Conservation (phyloP, 2,797 vertebrate genomes). For the Galago senegalensis region DNA sequence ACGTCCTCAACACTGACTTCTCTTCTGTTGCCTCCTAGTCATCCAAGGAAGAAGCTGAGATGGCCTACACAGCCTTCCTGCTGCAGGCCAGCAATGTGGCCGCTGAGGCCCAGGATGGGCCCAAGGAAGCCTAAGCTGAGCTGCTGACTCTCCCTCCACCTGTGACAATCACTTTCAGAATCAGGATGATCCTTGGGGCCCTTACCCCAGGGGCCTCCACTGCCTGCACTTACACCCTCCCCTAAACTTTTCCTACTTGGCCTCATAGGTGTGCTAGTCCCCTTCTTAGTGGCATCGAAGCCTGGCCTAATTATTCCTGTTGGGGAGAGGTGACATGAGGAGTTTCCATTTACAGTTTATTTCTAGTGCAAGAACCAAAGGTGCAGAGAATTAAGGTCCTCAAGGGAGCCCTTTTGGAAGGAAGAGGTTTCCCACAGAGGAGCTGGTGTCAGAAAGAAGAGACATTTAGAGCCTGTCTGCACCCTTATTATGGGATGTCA, state of each 20-base stretch:
- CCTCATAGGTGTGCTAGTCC: slow-evolving; percentile 3
- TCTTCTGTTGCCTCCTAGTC: slow-evolving; percentile 80
- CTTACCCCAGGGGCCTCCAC: neutral
- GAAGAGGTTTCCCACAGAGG: neutral
- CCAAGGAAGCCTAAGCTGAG: neutral
- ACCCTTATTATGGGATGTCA: neutral
- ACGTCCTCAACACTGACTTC: neutral
- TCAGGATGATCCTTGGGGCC: slow-evolving; percentile 64
- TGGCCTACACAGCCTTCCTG: slow-evolving; percentile 88
- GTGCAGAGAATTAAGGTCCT: neutral
- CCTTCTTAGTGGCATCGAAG: neutral
- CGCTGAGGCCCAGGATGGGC: neutral
- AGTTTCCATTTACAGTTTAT: neutral
- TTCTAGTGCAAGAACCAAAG: neutral
- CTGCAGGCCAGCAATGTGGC: slow-evolving; percentile 75
- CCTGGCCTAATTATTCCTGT: neutral
- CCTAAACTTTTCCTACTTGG: neutral
- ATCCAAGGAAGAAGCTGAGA: slow-evolving; percentile 90
- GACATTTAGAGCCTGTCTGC: neutral
- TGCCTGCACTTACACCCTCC: neutral
- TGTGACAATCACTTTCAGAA: slow-evolving; percentile 71
- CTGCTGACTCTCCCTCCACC: neutral
- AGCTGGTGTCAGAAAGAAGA: neutral
- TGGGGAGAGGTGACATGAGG: neutral
- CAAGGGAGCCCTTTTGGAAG: neutral